A percentile compares a stretch with the other conserved stretches of the same genome.
phyloP scores from a whole-genome alignment of 2,888 invertebrate genomes.

The Laothoe populi region DNA sequence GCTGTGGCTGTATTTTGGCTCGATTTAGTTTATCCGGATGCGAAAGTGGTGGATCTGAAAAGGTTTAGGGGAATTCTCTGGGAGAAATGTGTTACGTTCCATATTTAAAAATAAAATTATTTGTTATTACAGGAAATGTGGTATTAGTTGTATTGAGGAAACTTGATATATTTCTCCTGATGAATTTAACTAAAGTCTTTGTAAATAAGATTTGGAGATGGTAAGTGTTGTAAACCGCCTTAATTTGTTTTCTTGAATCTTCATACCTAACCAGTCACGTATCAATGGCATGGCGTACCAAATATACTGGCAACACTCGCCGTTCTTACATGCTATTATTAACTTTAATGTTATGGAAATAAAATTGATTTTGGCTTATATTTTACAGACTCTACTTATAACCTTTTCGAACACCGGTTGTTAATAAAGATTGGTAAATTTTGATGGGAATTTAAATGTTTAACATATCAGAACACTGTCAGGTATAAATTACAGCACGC shows the following conservation, averaged over 20 bases:
- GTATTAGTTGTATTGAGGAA: not conserved
- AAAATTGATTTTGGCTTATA: too few relatives aligned
- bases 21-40: not conserved
- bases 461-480: slow-evolving; percentile 12
- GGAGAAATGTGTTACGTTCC: too few relatives aligned
- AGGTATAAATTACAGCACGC: not conserved
- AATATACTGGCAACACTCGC: too few relatives aligned
- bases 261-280: not conserved
- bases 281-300: too few relatives aligned
- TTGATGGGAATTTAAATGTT: slow-evolving; percentile 9
- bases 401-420: too few relatives aligned
- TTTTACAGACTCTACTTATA: too few relatives aligned
- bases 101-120: not conserved
- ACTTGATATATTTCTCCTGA: not conserved
- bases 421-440: slow-evolving; percentile 1
- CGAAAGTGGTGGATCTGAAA: not conserved
- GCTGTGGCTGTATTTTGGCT: not conserved
- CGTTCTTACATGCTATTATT: too few relatives aligned
- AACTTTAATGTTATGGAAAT: too few relatives aligned
- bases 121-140: not conserved
- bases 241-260: not conserved
- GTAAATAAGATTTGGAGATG: not conserved
- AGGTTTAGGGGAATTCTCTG: too few relatives aligned
- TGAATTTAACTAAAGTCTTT: not conserved
- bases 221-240: slow-evolving; percentile 16